These are phyloP conservation scores for Syngnathoides biaculeatus DNA, from an alignment of 2,113 vertebrate genomes.

Conservation along the genomic window DNA sequence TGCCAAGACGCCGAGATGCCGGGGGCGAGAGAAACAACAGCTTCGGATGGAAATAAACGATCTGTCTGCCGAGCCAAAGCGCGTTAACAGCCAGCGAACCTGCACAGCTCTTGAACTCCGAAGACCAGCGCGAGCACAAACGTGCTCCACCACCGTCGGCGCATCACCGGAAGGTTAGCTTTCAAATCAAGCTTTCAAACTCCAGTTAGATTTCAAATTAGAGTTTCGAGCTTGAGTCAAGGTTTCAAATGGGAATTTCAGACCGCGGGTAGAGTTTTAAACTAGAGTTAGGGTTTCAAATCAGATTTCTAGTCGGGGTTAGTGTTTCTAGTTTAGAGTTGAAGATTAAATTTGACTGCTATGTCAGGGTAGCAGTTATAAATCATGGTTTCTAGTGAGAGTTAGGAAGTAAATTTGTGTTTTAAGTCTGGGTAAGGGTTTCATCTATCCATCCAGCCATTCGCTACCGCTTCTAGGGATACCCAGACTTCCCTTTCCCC, in stretches of 20 bases:
- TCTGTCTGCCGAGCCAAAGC: conserved; percentile 19
- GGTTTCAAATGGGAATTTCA: neutral
- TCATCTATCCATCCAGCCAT: too few species aligned
- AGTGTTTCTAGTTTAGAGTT: too few species aligned
- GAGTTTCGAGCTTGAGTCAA: neutral
- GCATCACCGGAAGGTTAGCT: neutral
- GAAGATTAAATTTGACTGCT: too few species aligned
- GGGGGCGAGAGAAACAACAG: conserved; percentile 41
- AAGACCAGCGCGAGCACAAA: conserved; percentile 6
- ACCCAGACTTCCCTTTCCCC: too few species aligned
- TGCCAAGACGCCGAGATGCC: conserved; percentile 48
- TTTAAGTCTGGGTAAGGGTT: neutral
- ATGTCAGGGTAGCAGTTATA: too few species aligned
- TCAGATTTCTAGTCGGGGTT: neutral
- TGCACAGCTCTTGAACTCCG: conserved; percentile 32
- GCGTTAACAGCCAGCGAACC: conserved; percentile 20
- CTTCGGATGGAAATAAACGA: conserved; percentile 38
- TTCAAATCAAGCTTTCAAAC: neutral
- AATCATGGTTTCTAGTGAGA: too few species aligned
- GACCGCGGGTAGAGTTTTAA: neutral
- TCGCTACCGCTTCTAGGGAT: too few species aligned
- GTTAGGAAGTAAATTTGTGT: too few species aligned
- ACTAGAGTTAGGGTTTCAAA: neutral
- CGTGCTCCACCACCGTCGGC: neutral
- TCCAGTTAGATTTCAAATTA: neutral